Conservation (phyloP, 1,140 invertebrate genomes). For the Hylyphantes graminicola region DNA sequence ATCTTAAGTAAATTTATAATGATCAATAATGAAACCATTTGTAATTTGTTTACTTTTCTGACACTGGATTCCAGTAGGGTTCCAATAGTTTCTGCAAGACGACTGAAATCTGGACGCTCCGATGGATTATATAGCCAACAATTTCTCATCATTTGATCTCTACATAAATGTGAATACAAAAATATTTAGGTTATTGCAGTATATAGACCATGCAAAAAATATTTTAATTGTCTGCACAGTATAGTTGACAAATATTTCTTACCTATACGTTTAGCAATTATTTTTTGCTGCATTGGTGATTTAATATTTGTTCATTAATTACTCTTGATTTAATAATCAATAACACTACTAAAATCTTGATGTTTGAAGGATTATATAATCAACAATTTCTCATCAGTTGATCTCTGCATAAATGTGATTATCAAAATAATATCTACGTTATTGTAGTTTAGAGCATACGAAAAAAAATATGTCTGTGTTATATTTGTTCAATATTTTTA, state of each 20-base stretch:
- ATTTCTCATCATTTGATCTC: constrained; percentile 73
- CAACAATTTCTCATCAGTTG: constrained; percentile 81
- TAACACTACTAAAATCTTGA: constrained; percentile 75
- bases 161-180: constrained; percentile 70
- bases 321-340: too few relatives aligned
- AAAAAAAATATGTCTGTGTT: background rate
- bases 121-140: constrained; percentile 85
- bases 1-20: background rate
- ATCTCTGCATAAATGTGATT: constrained; percentile 70
- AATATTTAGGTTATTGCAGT: background rate
- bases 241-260: too few relatives aligned
- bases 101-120: constrained; percentile 78
- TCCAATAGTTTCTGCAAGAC: constrained; percentile 68
- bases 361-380: constrained; percentile 81
- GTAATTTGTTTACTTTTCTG: constrained; percentile 60
- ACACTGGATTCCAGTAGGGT: constrained; percentile 63
- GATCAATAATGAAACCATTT: background rate
- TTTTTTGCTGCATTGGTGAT: too few relatives aligned
- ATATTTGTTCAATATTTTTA: too few relatives aligned
- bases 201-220: background rate
- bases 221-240: background rate
- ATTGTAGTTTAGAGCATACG: background rate
- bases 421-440: background rate
- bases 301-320: too few relatives aligned
- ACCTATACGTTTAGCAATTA: too few relatives aligned